phyloP scores from a whole-genome alignment of 2,888 invertebrate species.

The Dione juno region DNA sequence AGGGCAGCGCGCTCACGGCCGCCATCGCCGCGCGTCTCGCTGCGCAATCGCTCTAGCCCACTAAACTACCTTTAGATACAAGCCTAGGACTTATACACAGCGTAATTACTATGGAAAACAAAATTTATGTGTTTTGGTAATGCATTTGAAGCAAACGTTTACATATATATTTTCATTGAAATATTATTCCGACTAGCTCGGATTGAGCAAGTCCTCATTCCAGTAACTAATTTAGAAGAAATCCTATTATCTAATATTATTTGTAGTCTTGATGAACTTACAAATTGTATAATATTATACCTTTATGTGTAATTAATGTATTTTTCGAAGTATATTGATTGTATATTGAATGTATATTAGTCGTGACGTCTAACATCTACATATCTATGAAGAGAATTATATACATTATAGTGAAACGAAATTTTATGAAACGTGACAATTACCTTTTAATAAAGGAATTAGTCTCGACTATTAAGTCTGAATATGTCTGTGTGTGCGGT shows the following conservation, averaged over 20 bases:
- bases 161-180: not conserved
- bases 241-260: not conserved
- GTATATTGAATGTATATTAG: not conserved
- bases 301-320: not conserved
- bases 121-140: not conserved
- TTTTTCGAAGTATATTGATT: no score
- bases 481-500: constrained; percentile 14
- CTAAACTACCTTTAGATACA: not conserved
- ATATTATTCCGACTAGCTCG: not conserved
- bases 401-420: not conserved
- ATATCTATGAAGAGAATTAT: not conserved
- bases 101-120: not conserved
- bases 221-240: not conserved
- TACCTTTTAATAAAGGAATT: not conserved
- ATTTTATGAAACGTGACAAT: constrained; percentile 2
- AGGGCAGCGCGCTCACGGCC: constrained; percentile 90
- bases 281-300: not conserved
- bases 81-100: not conserved
- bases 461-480: constrained; percentile 21
- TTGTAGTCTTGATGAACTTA: not conserved
- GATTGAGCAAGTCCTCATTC: constrained; percentile 9
- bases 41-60: constrained; percentile 55
- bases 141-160: not conserved
- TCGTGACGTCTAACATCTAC: not conserved
- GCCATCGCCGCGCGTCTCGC: constrained; percentile 87